A percentile compares a stretch with the other conserved stretches of the same genome.
phyloP scores from a whole-genome alignment of 2,888 invertebrate genomes.

The Drosophila ochracea region DNA sequence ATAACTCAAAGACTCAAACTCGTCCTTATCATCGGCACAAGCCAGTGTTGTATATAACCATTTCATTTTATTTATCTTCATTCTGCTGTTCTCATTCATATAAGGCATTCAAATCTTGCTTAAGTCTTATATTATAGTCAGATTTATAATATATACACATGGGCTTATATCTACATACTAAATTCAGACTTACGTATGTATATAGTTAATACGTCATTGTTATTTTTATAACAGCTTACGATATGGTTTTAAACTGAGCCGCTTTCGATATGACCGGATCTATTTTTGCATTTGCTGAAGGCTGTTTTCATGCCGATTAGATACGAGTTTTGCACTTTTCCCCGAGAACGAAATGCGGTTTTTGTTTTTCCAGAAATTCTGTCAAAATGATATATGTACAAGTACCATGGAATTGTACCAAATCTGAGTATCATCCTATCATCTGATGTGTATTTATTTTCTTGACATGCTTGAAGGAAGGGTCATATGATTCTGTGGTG shows the following conservation, averaged over 20 bases:
- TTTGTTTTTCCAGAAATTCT: neutral
- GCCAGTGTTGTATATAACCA: conserved; percentile 6
- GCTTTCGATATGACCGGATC: neutral
- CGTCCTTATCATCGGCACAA: conserved; percentile 15
- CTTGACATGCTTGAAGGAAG: conserved; percentile 10
- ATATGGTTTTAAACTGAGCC: neutral
- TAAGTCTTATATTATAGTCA: neutral
- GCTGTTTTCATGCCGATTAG: neutral
- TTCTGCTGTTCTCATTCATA: neutral
- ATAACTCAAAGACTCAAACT: too few species aligned
- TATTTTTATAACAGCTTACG: conserved; percentile 7
- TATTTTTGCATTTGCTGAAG: neutral
- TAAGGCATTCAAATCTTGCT: conserved; percentile 6
- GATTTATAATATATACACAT: neutral
- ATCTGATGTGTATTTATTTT: neutral
- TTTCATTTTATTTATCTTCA: neutral
- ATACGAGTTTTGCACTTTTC: conserved; percentile 4
- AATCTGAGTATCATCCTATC: conserved; percentile 9
- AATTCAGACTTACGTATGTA: neutral
- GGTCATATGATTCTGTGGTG: neutral
- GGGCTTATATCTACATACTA: neutral
- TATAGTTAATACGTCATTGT: conserved; percentile 10
- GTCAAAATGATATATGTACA: neutral
- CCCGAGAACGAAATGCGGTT: neutral
- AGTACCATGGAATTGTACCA: conserved; percentile 6